Percentiles rank a stretch among this genome's conserved stretches.
Conservation (phyloP, 2,888 invertebrate genomes). For the Lamellibrachia satsuma region DNA sequence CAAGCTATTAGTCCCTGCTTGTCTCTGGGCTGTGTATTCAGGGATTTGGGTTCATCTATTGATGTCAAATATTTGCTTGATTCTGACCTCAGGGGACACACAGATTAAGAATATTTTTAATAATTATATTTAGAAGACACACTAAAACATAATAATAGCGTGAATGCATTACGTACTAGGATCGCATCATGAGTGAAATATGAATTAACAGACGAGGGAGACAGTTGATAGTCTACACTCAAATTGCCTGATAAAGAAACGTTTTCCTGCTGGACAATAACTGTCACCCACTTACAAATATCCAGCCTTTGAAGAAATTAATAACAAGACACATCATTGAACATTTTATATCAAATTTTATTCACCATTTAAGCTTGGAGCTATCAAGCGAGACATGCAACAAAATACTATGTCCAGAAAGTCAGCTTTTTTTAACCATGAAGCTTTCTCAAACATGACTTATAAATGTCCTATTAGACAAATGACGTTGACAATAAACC, state of each 20-base stretch:
- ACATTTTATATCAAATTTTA: constrained; percentile 17
- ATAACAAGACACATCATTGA: not conserved
- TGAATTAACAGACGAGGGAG: no score
- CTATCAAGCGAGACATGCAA: constrained; percentile 17
- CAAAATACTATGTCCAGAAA: constrained; percentile 19
- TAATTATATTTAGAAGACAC: no score
- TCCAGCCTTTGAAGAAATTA: not conserved
- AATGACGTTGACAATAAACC: constrained; percentile 12
- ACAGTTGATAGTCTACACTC: no score
- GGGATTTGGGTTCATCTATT: no score
- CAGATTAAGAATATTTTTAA: no score
- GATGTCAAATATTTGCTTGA: no score
- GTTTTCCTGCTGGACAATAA: not conserved
- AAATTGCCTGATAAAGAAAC: not conserved
- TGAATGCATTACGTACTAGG: no score
- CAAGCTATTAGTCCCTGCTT: no score
- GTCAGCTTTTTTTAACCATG: constrained; percentile 38
- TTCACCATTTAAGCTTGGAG: constrained; percentile 17
- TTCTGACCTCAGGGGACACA: no score
- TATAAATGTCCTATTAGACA: constrained; percentile 17
- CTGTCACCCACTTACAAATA: not conserved
- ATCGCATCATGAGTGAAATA: no score
- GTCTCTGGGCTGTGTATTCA: no score
- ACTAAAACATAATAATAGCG: no score
- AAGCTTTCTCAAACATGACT: constrained; percentile 28